A percentile compares a stretch with the other conserved stretches of the same genome.
Conservation (phyloP, 2,797 vertebrate genomes). For the Propithecus deckenii region DNA sequence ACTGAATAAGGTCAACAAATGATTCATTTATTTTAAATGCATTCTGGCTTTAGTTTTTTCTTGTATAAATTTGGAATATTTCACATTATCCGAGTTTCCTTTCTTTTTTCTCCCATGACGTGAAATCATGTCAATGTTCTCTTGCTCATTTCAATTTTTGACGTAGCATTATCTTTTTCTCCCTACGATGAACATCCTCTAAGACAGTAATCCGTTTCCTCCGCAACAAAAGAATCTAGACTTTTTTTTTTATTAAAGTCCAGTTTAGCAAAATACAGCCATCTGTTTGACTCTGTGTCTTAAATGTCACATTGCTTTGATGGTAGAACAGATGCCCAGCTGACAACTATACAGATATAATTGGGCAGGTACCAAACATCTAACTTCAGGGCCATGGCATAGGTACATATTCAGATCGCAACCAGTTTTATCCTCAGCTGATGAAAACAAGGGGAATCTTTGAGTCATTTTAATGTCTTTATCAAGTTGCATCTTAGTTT, state of each 20-base stretch:
- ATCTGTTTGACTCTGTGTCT: slow-evolving; percentile 76
- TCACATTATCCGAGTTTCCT: background rate
- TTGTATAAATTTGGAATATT: background rate
- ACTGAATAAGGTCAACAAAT: background rate
- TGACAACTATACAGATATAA: slow-evolving; percentile 39
- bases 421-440: slow-evolving; percentile 11
- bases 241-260: slow-evolving; percentile 73
- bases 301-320: slow-evolving; percentile 72
- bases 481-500: slow-evolving; percentile 34
- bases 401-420: slow-evolving; percentile 46
- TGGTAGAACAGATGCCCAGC: slow-evolving; percentile 69
- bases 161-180: slow-evolving; percentile 51
- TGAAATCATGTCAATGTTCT: slow-evolving; percentile 8
- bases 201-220: slow-evolving; percentile 64
- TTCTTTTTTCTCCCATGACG: background rate
- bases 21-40: background rate
- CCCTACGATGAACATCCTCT: background rate
- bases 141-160: slow-evolving; percentile 44
- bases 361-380: background rate
- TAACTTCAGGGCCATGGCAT: background rate
- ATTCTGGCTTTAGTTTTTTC: background rate
- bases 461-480: background rate
- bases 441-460: background rate
- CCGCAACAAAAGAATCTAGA: slow-evolving; percentile 68
- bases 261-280: slow-evolving; percentile 74